Conservation (phyloP, 1,140 invertebrate species). For the Magallana gigas region DNA sequence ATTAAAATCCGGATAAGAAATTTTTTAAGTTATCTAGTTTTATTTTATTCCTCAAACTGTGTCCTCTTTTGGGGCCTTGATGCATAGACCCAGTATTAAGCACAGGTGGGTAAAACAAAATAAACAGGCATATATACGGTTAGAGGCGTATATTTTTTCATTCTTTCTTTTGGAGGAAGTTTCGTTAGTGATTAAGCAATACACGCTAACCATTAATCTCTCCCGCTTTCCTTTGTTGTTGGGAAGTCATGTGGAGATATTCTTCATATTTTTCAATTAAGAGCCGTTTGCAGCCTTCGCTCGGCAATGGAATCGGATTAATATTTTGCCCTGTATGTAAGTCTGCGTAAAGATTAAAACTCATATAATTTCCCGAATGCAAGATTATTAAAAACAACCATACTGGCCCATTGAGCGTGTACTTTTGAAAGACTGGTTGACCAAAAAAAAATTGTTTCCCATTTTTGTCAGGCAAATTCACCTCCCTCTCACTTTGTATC, state of each 20-base stretch:
- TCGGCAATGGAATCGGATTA: constrained; percentile 7
- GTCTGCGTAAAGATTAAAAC: constrained; percentile 8
- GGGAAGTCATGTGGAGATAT: constrained; percentile 33
- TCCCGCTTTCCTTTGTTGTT: constrained; percentile 17
- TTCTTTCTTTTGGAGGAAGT: background rate
- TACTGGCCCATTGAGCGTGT: background rate
- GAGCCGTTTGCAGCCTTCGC: background rate
- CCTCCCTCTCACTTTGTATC: too few relatives aligned
- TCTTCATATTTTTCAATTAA: constrained; percentile 20
- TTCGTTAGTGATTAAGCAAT: background rate
- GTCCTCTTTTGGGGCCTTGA: too few relatives aligned
- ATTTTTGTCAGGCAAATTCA: too few relatives aligned
- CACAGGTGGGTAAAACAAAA: too few relatives aligned
- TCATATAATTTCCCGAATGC: background rate
- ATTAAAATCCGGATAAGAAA: too few relatives aligned
- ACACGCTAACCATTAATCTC: constrained; percentile 14
- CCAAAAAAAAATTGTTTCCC: too few relatives aligned
- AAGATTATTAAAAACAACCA: background rate
- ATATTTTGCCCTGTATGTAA: background rate
- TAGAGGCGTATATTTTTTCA: too few relatives aligned
- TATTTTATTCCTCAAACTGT: too few relatives aligned
- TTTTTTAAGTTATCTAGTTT: too few relatives aligned
- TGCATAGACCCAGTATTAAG: too few relatives aligned
- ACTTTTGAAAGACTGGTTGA: too few relatives aligned
- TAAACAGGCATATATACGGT: too few relatives aligned